Conservation (phyloP, 2,888 invertebrate genomes). For the Unio pictorum region DNA sequence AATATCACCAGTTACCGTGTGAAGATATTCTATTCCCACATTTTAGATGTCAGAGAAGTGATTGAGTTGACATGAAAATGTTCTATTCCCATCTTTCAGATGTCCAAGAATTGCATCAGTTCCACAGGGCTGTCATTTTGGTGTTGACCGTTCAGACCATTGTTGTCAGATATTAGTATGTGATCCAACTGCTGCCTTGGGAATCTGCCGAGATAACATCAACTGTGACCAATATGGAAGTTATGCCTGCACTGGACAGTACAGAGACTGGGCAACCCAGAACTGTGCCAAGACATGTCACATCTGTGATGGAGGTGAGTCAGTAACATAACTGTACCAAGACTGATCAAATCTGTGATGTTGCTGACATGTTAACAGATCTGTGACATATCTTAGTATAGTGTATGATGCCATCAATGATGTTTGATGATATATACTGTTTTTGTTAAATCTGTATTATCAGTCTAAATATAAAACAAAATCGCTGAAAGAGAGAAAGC, state of each 20-base stretch:
- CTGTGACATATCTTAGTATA: too few relatives aligned
- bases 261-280: conserved; percentile 37
- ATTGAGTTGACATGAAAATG: conserved; percentile 14
- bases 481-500: too few relatives aligned
- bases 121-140: conserved; percentile 42
- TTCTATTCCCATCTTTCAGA: conserved; percentile 17
- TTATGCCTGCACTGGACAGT: conserved; percentile 35
- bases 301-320: conserved; percentile 31
- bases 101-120: conserved; percentile 49
- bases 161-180: conserved; percentile 53
- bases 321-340: too few relatives aligned
- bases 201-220: conserved; percentile 30
- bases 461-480: too few relatives aligned
- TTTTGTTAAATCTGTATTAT: too few relatives aligned
- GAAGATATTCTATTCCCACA: too few relatives aligned
- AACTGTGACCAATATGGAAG: conserved; percentile 38
- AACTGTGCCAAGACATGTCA: conserved; percentile 45
- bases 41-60: conserved; percentile 48
- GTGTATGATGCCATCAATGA: too few relatives aligned
- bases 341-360: too few relatives aligned
- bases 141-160: conserved; percentile 40
- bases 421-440: too few relatives aligned
- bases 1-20: too few relatives aligned
- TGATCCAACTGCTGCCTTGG: conserved; percentile 30
- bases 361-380: too few relatives aligned